These are phyloP conservation scores for Drosophila parabipectinata DNA, from an alignment of 1,140 invertebrate species.

Conservation along the genomic window DNA sequence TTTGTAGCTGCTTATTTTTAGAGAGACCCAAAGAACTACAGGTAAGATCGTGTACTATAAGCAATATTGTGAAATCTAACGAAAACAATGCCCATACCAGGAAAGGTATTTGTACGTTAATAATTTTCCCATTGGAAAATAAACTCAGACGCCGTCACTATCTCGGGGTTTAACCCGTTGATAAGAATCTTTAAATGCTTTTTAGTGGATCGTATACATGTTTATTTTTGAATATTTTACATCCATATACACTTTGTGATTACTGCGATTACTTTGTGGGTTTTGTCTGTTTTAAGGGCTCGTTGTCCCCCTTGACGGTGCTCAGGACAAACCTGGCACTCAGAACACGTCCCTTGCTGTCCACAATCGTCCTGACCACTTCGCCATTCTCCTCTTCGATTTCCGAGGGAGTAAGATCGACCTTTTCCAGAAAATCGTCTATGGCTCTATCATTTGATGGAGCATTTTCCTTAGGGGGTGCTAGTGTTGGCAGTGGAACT, in stretches of 20 bases:
- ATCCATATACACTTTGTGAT: not conserved
- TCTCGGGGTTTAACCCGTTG: not conserved
- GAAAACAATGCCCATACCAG: not conserved
- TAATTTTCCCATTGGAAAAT: not conserved
- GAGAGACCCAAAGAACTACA: not conserved
- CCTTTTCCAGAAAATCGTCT: conserved; percentile 49
- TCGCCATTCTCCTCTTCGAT: conserved; percentile 57
- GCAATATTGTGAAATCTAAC: not conserved
- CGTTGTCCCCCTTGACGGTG: conserved; percentile 31
- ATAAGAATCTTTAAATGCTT: not conserved
- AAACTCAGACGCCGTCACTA: not conserved
- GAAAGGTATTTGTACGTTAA: not conserved
- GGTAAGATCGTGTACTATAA: conserved; percentile 41
- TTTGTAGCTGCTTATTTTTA: conserved; percentile 50
- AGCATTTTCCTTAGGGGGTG: not conserved
- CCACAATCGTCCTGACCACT: conserved; percentile 64
- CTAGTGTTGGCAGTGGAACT: conserved; percentile 14
- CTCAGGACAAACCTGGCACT: conserved; percentile 66
- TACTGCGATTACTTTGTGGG: conserved; percentile 41
- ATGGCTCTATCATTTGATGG: conserved; percentile 34
- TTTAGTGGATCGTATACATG: not conserved
- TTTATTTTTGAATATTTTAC: not conserved
- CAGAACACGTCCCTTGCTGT: conserved; percentile 63
- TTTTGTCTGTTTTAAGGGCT: not conserved
- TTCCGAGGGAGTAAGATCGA: conserved; percentile 51